Evolutionary conservation across 2,797 vertebrate species (phyloP).

Genomic region (Tadarida brasiliensis): DNA sequence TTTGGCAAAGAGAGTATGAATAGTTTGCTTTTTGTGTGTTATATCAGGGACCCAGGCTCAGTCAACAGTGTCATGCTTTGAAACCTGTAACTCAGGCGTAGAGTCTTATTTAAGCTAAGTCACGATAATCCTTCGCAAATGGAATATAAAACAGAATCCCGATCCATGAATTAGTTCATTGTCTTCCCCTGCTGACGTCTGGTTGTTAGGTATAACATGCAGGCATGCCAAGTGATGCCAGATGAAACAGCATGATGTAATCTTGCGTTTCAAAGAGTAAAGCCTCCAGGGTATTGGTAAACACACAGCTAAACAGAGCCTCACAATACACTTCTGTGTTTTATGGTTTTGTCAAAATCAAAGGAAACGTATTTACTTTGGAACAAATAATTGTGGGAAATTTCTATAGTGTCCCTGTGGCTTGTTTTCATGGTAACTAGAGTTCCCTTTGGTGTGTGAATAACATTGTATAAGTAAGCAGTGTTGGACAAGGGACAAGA

Average conservation of each 20-base stretch:
- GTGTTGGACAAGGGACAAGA: slow-evolving; percentile 46
- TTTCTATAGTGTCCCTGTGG: slow-evolving; percentile 60
- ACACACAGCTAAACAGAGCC: slow-evolving; percentile 57
- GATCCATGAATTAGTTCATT: slow-evolving; percentile 27
- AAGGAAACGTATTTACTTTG: slow-evolving; percentile 79
- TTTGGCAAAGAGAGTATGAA: not conserved
- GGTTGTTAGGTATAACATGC: slow-evolving; percentile 30
- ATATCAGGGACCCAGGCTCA: not conserved
- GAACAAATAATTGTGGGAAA: slow-evolving; percentile 79
- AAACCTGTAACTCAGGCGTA: slow-evolving; percentile 26
- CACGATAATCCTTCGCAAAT: slow-evolving; percentile 46
- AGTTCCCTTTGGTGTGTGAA: slow-evolving; percentile 66
- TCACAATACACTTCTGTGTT: slow-evolving; percentile 69
- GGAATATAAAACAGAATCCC: slow-evolving; percentile 52
- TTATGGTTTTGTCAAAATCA: slow-evolving; percentile 80
- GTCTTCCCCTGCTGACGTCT: slow-evolving; percentile 33
- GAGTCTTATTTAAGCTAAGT: slow-evolving; percentile 41
- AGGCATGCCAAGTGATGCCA: slow-evolving; percentile 59
- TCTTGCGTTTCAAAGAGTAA: slow-evolving; percentile 63
- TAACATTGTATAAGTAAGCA: not conserved
- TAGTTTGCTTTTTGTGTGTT: not conserved
- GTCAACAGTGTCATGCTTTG: slow-evolving; percentile 42
- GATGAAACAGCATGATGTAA: slow-evolving; percentile 68
- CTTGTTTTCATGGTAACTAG: slow-evolving; percentile 65
- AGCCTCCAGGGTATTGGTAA: slow-evolving; percentile 78